These are phyloP conservation scores for Brachyptera risi DNA, from an alignment of 2,888 invertebrate genomes.

Conservation along the genomic window DNA sequence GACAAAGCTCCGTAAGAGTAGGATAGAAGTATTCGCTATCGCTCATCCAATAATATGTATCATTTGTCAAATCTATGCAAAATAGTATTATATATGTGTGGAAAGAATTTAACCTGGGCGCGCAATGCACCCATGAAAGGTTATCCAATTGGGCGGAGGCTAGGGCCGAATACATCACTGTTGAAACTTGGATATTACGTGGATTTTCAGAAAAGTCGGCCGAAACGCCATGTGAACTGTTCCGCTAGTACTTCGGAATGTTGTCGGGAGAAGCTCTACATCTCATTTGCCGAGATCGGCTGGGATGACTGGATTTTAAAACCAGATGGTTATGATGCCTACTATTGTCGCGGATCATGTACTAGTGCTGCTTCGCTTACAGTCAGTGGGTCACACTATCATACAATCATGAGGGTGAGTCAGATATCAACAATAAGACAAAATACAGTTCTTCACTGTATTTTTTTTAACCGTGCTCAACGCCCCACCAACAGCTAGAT, in stretches of 20 bases:
- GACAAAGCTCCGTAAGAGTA: no score
- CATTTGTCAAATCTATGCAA: not conserved
- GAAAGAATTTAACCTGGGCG: no score
- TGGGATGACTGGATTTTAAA: conserved; percentile 87
- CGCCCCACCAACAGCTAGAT: no score
- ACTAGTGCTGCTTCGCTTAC: conserved; percentile 67
- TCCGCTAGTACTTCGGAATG: conserved; percentile 67
- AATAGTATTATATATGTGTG: no score
- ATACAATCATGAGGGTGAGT: conserved; percentile 69
- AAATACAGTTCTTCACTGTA: no score
- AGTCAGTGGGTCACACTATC: conserved; percentile 60
- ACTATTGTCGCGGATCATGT: conserved; percentile 82
- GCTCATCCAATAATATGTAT: no score
- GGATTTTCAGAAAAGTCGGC: conserved; percentile 48
- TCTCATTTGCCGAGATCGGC: conserved; percentile 78
- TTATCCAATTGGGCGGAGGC: no score
- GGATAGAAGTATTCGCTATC: no score
- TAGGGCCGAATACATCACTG: not conserved
- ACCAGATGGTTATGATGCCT: conserved; percentile 79
- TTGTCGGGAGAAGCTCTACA: conserved; percentile 76
- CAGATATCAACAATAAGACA: no score
- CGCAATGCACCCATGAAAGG: no score
- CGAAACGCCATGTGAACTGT: conserved; percentile 64
- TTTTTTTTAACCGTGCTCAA: no score
- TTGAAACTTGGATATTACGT: no score